Evolutionary conservation across 1,140 invertebrate species (phyloP), one percentile per base, ranked within the genome.

Genomic region (Brachionus koreanus): DNA sequence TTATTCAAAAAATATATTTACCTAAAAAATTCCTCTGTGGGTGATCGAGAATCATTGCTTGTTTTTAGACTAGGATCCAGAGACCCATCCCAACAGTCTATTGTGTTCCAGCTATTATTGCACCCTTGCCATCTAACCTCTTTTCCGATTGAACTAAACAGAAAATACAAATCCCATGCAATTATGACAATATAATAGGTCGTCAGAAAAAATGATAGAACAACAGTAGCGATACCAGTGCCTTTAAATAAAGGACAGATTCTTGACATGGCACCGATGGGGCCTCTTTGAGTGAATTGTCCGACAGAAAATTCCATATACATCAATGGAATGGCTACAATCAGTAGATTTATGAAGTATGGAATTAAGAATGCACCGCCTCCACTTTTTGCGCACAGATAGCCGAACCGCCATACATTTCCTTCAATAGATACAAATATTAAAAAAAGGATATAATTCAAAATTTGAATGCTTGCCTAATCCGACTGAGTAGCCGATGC

Each of bases 331-430:
- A 97, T 92, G 10, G 95, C 96, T 86, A 97, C 94, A 83, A 98
- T 89, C 37, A 97, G 89, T 85, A 98, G 89, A 95, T 97, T 97
- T 43, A 96, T 91, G 84, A 94, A 91, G 89, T 97, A 98, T n/a
- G 96, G 96, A 85, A 98, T 96, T 43, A 98, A 91, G 87, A 98
- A 98, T 2, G 95, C 95, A 85, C 94, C 94, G 88, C 95, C 95
- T 75, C 95, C 95, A 88, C 96, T 95, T 87, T 95, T 93, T 89
- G 96, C 94, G 87, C 94, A 95, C 61, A 96, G 89, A 86, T 95
- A 96, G 9, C 95, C 95, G 89, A 97, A 79, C 10, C 76, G 46
- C 79, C 79, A 82, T 16, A 82, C 79, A 16, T 82, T 82, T 82
- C 79, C 79, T 65, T n/a, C 4, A 81, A 63, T n/a, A 13, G 35